Evolutionary conservation across 2,113 vertebrate species (phyloP), one percentile per base, ranked within the genome.

Genomic region (Sterrhoptilus dennistouni): DNA sequence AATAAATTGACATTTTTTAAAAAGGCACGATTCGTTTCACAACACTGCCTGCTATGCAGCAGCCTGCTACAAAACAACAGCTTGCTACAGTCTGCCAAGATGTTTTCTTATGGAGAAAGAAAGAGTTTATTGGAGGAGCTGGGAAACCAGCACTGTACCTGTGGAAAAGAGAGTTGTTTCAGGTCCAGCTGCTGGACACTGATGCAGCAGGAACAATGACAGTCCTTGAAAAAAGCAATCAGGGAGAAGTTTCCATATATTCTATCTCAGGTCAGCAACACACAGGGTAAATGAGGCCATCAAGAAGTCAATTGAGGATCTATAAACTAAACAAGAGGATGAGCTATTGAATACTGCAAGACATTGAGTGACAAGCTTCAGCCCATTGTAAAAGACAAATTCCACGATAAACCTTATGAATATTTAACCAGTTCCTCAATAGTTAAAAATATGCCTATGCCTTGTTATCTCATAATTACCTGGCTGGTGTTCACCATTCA

Each of bases 281-380:
- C 17, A 25, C 45, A n/a, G 54, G 29, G 54, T 80, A 71, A 85
- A 94, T 13, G 45, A 88, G 59, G 54, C 64, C 60, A 71, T 40
- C 9, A 2, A 72, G 78, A 79, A 59, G 53, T 90, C 70, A 76
- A 22, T 1, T 76, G 57, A 84, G 77, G 56, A 93, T 77, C 89
- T 83, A 81, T 81, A 89, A 90, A 92, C 50, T 68, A 92, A 95
- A 95, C 33, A 74, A 88, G 38, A 86, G 63, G 38, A 45, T 69
- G 72, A 80, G 29, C 15, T 77, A 53, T 12, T n/a, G 71, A 81
- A 70, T 25, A 40, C 45, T 47, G 14, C 0, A 4, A 92, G 54
- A 75, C 47, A 68, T 2, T 45, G 83, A 88, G 54, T 74, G 83
- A 66, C 83, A 90, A 89, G 36, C 56, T 86, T 68, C 75, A 77